Evolutionary conservation across 2,797 vertebrate genomes (phyloP).

Genomic region (Cynodonichthys magdalenae): DNA sequence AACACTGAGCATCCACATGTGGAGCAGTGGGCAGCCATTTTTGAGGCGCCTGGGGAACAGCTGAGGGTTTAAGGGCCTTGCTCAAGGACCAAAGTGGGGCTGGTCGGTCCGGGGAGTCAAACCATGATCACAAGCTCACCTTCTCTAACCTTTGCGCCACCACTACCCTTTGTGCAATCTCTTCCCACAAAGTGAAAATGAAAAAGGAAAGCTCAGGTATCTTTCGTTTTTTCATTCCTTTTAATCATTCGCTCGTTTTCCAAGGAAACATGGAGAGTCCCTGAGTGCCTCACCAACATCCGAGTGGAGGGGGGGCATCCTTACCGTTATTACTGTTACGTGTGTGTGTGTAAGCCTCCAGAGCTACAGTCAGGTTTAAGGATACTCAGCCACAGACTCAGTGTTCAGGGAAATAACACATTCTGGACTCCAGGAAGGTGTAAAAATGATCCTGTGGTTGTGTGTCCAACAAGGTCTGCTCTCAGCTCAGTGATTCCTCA

Average conservation of each 20-base stretch:
- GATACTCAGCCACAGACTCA: conserved; percentile 46
- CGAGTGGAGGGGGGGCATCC: conserved; percentile 38
- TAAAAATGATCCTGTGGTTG: conserved; percentile 58
- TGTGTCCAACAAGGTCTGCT: conserved; percentile 18
- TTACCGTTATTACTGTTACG: conserved; percentile 34
- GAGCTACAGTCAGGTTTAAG: conserved; percentile 53
- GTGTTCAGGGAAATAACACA: conserved; percentile 51
- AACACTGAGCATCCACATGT: no score
- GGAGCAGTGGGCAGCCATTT: no score
- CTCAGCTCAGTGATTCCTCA: conserved; percentile 27
- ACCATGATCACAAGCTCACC: no score
- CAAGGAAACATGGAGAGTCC: conserved; percentile 62
- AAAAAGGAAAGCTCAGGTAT: conserved; percentile 30
- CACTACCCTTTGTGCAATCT: no score
- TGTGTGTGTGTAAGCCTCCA: conserved; percentile 27
- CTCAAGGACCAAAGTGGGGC: no score
- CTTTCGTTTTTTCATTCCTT: no score
- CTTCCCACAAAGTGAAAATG: conserved; percentile 52
- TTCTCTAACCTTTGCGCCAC: no score
- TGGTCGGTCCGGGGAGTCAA: no score
- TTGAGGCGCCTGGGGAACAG: no score
- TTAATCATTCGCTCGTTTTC: conserved; percentile 17
- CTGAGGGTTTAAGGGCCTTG: no score
- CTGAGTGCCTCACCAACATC: conserved; percentile 51
- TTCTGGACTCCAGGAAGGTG: conserved; percentile 20